Evolutionary conservation across 2,888 invertebrate species (phyloP).

Genomic region (Lycocerus yunnanus): DNA sequence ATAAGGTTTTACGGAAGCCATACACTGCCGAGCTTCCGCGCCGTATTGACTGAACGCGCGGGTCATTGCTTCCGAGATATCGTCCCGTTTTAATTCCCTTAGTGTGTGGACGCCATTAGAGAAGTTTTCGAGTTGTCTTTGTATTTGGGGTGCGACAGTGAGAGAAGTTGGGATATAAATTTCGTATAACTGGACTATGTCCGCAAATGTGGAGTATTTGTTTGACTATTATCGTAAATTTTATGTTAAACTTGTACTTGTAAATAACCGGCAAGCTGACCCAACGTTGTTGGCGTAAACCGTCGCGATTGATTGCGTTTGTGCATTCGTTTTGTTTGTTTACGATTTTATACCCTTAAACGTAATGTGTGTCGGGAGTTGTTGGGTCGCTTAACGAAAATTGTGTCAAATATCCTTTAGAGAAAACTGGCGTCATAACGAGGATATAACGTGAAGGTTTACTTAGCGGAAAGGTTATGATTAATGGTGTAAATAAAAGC

Average conservation of each 20-base stretch:
- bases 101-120: neutral
- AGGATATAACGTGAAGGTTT: constrained; percentile 8
- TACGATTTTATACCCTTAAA: constrained; percentile 5
- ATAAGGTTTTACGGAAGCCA: neutral
- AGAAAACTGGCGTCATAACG: neutral
- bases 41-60: neutral
- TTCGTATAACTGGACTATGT: constrained; percentile 14
- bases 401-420: constrained; percentile 10
- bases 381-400: constrained; percentile 1
- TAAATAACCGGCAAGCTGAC: constrained; percentile 26
- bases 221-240: constrained; percentile 30
- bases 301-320: constrained; percentile 24
- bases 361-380: neutral
- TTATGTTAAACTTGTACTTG: constrained; percentile 20
- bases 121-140: neutral
- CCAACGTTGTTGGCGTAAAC: constrained; percentile 20
- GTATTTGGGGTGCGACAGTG: constrained; percentile 5
- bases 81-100: neutral
- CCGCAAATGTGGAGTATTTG: constrained; percentile 26
- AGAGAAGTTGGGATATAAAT: constrained; percentile 21
- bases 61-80: neutral
- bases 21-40: neutral
- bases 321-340: constrained; percentile 22
- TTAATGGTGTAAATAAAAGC: constrained; percentile 22
- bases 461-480: constrained; percentile 11